These are phyloP conservation scores for Odontothrips loti DNA, from an alignment of 2,888 invertebrate species.

Conservation along the genomic window DNA sequence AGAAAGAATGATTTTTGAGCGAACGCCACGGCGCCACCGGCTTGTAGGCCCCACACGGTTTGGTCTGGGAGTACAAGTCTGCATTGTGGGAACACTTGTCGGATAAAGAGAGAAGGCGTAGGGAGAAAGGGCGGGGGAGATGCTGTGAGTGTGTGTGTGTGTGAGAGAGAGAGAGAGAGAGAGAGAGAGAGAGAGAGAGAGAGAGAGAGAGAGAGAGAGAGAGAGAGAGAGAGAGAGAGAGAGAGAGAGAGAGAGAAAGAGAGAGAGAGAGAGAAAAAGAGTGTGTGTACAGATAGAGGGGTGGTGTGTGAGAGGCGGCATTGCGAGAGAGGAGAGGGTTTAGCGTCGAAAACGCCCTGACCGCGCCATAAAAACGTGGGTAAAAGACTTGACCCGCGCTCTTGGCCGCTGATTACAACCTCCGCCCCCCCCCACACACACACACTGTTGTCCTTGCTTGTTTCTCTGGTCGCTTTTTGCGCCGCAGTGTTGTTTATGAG, in stretches of 20 bases:
- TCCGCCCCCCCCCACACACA: no score
- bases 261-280: no score
- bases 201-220: conserved; percentile 1
- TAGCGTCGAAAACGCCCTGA: background rate
- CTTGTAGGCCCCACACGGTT: no score
- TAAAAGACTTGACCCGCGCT: background rate
- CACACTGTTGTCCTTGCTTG: background rate
- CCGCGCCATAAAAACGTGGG: background rate
- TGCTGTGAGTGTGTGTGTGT: background rate
- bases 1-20: no score
- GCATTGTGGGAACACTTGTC: no score
- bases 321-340: background rate
- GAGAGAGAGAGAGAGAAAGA: background rate
- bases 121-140: no score
- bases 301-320: no score
- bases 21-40: no score
- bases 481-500: conserved; percentile 5
- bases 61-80: no score
- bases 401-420: background rate
- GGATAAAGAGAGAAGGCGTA: no score
- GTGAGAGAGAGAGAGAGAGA: background rate
- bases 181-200: background rate
- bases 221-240: background rate
- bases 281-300: background rate
- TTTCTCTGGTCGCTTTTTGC: background rate